phyloP scores from a whole-genome alignment of 2,888 invertebrate genomes.

The Leptarthrus brevirostris region DNA sequence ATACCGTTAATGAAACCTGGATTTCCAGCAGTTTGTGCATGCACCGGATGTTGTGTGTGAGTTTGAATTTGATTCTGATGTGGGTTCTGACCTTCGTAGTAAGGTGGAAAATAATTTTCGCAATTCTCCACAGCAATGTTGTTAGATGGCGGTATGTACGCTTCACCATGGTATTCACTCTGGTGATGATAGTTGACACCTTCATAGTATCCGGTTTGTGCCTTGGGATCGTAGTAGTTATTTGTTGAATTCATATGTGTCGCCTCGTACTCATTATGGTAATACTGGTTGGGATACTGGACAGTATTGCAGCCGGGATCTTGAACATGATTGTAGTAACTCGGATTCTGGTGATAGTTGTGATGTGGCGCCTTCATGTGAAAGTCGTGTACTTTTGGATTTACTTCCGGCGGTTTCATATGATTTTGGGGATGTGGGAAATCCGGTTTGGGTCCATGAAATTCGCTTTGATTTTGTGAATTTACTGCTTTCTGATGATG shows the following conservation, averaged over 20 bases:
- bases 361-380: conserved; percentile 56
- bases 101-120: conserved; percentile 56
- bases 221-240: conserved; percentile 64
- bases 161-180: conserved; percentile 50
- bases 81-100: conserved; percentile 55
- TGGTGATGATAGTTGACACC: conserved; percentile 57
- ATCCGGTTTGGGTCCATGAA: conserved; percentile 62
- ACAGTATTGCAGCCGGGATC: conserved; percentile 56
- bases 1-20: conserved; percentile 56
- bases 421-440: conserved; percentile 54
- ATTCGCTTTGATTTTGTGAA: conserved; percentile 59
- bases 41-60: conserved; percentile 57
- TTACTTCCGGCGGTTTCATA: conserved; percentile 55
- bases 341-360: conserved; percentile 61
- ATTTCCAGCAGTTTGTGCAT: conserved; percentile 55
- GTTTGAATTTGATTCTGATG: conserved; percentile 62
- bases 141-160: conserved; percentile 52
- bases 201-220: conserved; percentile 64
- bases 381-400: conserved; percentile 59
- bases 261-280: conserved; percentile 60
- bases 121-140: conserved; percentile 54
- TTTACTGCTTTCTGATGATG: conserved; percentile 58
- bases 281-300: conserved; percentile 60
- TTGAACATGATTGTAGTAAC: conserved; percentile 62
- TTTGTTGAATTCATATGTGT: conserved; percentile 59